Evolutionary conservation across 2,113 vertebrate species (phyloP).

Genomic region (Chamaea fasciata): DNA sequence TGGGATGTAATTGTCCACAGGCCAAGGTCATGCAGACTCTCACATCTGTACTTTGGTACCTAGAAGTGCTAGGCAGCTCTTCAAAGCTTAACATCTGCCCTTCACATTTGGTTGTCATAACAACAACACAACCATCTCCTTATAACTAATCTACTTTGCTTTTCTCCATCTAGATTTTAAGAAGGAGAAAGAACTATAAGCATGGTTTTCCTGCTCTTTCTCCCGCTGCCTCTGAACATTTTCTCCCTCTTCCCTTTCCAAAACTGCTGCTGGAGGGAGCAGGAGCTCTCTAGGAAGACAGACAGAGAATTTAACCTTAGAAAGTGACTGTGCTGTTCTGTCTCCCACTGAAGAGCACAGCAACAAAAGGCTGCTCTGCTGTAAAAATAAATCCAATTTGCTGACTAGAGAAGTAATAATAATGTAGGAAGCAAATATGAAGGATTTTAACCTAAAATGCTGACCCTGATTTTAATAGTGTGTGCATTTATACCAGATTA

Average conservation of each 20-base stretch:
- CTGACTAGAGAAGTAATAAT: neutral
- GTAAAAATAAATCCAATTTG: neutral
- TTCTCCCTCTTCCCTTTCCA: neutral
- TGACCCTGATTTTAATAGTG: neutral
- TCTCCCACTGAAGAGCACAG: neutral
- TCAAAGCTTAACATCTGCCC: neutral
- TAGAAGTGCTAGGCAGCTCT: slow-evolving; percentile 6
- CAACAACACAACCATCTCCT: slow-evolving; percentile 10
- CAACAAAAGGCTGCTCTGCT: neutral
- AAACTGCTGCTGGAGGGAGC: neutral
- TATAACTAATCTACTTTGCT: neutral
- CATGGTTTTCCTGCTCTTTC: neutral
- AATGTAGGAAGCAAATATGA: neutral
- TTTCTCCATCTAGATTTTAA: neutral
- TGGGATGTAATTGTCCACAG: neutral
- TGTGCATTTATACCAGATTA: neutral
- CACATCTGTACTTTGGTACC: neutral
- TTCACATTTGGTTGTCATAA: neutral
- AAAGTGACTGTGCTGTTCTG: neutral
- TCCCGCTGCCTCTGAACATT: neutral
- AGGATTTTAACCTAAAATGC: neutral
- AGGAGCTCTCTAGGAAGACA: neutral
- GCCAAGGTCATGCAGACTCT: neutral
- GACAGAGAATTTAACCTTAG: neutral
- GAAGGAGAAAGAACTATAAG: neutral